These are phyloP conservation scores for Eptatretus atami DNA, from an alignment of 2,797 vertebrate genomes.

Conservation along the genomic window DNA sequence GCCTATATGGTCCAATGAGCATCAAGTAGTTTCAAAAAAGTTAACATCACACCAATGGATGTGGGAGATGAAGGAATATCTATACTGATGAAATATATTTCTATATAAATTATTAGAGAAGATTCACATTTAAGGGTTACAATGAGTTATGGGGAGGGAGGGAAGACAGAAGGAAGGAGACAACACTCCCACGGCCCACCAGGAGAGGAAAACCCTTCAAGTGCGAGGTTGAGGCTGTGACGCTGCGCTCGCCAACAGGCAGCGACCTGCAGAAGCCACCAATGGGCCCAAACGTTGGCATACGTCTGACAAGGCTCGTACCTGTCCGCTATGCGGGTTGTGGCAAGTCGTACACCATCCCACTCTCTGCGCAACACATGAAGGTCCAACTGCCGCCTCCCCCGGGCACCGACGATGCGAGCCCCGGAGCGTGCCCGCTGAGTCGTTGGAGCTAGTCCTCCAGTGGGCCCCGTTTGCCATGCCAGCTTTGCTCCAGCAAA, in stretches of 20 bases:
- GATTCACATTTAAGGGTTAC: too few species aligned
- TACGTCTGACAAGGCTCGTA: constrained; percentile 92
- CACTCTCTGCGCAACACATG: constrained; percentile 81
- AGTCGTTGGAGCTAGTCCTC: constrained; percentile 26
- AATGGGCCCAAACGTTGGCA: constrained; percentile 89
- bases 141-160: too few species aligned
- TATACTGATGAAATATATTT: too few species aligned
- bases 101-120: too few species aligned
- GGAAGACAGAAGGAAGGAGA: too few species aligned
- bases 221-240: constrained; percentile 88
- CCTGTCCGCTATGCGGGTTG: constrained; percentile 74
- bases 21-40: too few species aligned
- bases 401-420: constrained; percentile 35
- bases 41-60: too few species aligned
- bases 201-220: constrained; percentile 92
- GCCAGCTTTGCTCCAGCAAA: constrained; percentile 11
- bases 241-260: constrained; percentile 86
- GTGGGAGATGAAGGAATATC: too few species aligned
- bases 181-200: constrained; percentile 5
- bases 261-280: constrained; percentile 95
- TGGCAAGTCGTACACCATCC: constrained; percentile 73
- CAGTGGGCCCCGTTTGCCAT: constrained; percentile 33
- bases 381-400: constrained; percentile 91
- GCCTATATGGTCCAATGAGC: too few species aligned
- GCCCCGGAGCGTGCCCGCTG: constrained; percentile 27